phyloP scores from a whole-genome alignment of 2,797 vertebrate genomes.

The Oceanodroma leucorhoa region DNA sequence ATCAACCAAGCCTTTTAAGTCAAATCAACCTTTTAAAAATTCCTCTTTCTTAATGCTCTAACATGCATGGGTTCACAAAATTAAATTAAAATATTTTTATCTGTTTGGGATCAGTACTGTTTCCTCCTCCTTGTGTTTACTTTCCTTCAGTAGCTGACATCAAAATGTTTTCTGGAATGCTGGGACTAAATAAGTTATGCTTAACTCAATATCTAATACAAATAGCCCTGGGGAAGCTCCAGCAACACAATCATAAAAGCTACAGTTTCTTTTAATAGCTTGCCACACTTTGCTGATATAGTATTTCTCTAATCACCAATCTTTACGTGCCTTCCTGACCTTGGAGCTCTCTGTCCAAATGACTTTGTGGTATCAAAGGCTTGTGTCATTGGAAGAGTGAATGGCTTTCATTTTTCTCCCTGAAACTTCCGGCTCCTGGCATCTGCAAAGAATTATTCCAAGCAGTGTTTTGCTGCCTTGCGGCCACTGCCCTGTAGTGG shows the following conservation, averaged over 20 bases:
- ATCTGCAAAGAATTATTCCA: conserved; percentile 88
- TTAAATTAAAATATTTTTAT: conserved; percentile 84
- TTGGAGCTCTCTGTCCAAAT: conserved; percentile 77
- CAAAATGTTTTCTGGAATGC: conserved; percentile 85
- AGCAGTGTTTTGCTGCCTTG: conserved; percentile 81
- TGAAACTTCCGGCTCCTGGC: conserved; percentile 84
- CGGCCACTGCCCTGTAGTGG: conserved; percentile 76
- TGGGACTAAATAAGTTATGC: conserved; percentile 86
- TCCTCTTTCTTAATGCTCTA: conserved; percentile 74
- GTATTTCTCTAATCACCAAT: conserved; percentile 87
- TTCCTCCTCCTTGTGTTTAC: conserved; percentile 83
- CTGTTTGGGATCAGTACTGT: conserved; percentile 80
- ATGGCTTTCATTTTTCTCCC: conserved; percentile 85
- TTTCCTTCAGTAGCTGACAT: conserved; percentile 84
- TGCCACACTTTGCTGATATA: conserved; percentile 85
- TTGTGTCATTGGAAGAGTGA: conserved; percentile 82
- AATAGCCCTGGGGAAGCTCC: conserved; percentile 80
- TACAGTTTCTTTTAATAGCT: conserved; percentile 82
- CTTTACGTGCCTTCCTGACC: conserved; percentile 86
- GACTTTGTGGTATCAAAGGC: conserved; percentile 82
- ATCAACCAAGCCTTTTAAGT: conserved; percentile 48
- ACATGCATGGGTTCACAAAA: conserved; percentile 76
- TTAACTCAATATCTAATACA: conserved; percentile 90
- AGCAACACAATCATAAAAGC: conserved; percentile 82
- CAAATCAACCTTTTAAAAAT: conserved; percentile 74